Evolutionary conservation across 2,113 vertebrate species (phyloP).

Genomic region (Noctilio leporinus): DNA sequence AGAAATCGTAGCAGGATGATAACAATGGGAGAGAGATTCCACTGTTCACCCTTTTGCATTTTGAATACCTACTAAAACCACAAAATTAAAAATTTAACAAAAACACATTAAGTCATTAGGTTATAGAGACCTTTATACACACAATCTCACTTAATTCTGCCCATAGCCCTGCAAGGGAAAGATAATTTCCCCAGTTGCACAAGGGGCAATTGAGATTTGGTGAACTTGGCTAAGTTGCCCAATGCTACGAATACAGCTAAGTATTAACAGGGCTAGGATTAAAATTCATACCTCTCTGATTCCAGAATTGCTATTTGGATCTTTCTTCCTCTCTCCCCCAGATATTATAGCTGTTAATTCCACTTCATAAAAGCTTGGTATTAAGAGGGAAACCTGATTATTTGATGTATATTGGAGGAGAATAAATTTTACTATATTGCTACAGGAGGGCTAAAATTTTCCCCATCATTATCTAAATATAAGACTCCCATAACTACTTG

Average conservation of each 20-base stretch:
- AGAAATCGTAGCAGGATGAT: not conserved
- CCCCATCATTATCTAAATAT: conserved; percentile 32
- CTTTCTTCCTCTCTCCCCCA: not conserved
- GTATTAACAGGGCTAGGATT: not conserved
- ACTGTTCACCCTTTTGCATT: not conserved
- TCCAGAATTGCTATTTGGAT: not conserved
- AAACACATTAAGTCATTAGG: not conserved
- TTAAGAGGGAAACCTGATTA: conserved; percentile 42
- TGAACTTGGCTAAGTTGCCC: not conserved
- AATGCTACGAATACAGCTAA: not conserved
- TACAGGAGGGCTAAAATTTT: not conserved
- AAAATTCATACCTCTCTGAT: not conserved
- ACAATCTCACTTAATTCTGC: not conserved
- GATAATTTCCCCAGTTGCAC: not conserved
- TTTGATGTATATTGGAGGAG: not conserved
- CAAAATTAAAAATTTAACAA: conserved; percentile 42
- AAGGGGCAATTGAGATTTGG: not conserved
- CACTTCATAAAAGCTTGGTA: conserved; percentile 34
- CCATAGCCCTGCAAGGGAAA: not conserved
- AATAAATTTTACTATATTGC: conserved; percentile 31
- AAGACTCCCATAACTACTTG: conserved; percentile 11
- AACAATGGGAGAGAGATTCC: not conserved
- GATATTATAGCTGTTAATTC: conserved; percentile 14
- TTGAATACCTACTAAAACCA: not conserved
- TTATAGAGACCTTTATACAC: not conserved